These are phyloP conservation scores for Campylomormyrus numenius DNA, from an alignment of 2,113 vertebrate genomes.

Conservation along the genomic window DNA sequence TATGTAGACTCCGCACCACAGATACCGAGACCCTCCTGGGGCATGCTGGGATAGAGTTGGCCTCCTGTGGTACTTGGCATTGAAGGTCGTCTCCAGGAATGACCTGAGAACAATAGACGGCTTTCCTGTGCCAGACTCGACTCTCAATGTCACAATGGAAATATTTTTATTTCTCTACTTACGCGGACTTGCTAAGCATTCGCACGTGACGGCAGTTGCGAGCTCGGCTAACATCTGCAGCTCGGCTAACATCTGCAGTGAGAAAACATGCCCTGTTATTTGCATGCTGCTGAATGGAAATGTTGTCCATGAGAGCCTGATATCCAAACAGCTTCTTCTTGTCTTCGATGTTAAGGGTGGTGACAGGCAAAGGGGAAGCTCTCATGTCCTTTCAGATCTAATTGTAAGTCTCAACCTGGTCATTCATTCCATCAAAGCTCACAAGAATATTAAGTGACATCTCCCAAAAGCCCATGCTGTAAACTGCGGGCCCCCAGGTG, in stretches of 20 bases:
- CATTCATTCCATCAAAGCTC: background rate
- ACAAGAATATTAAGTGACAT: background rate
- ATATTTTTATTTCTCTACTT: background rate
- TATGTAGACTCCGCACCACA: background rate
- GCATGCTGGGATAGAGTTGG: slow-evolving; percentile 11
- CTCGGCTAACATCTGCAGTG: background rate
- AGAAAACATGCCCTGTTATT: background rate
- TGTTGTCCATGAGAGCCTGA: background rate
- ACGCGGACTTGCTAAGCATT: background rate
- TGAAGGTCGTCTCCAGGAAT: background rate
- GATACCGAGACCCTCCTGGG: background rate
- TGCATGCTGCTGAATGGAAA: background rate
- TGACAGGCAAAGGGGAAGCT: background rate
- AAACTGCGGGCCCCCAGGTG: background rate
- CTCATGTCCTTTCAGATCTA: background rate
- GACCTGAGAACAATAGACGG: background rate
- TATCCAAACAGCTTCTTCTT: background rate
- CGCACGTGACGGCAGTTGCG: background rate
- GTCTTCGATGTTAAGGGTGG: background rate
- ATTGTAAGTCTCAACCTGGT: background rate
- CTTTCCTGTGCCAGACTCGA: background rate
- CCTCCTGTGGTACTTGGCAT: background rate
- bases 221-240: background rate
- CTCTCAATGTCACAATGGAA: background rate
- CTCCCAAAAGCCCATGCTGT: background rate